Evolutionary conservation across 1,140 invertebrate genomes (phyloP).

Genomic region (Diabrotica virgifera): DNA sequence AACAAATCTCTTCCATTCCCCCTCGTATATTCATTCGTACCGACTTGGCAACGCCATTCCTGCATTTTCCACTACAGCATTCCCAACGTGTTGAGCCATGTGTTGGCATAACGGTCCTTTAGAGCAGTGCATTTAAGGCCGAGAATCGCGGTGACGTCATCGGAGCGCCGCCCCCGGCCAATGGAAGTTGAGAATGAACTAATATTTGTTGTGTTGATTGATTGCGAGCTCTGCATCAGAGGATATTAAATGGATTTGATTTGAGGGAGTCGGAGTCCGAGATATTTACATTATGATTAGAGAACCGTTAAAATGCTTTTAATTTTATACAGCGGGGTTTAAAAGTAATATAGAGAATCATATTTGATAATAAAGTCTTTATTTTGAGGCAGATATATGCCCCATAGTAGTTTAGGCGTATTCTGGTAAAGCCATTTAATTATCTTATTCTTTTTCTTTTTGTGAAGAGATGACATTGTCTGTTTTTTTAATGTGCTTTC

Average conservation of each 20-base stretch:
- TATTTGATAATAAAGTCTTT: no score
- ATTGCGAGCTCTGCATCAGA: conserved; percentile 14
- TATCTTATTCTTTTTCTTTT: no score
- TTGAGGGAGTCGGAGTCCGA: conserved; percentile 10
- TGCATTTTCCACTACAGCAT: no score
- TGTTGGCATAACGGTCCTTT: background rate
- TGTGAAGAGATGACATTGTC: no score
- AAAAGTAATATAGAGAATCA: background rate
- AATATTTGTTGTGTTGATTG: conserved; percentile 30
- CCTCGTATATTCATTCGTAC: no score
- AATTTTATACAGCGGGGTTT: background rate
- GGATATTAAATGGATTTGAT: conserved; percentile 13
- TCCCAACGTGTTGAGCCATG: no score
- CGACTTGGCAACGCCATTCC: no score
- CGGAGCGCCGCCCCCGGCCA: conserved; percentile 24
- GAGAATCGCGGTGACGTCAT: conserved; percentile 27
- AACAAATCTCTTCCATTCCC: no score
- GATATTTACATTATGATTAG: conserved; percentile 14
- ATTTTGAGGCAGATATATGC: no score
- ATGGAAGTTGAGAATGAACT: conserved; percentile 29
- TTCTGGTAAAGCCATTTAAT: no score
- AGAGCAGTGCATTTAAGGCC: background rate
- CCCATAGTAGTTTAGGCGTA: no score
- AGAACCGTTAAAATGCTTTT: conserved; percentile 6
- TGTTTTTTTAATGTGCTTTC: no score